Evolutionary conservation across 2,113 vertebrate genomes (phyloP).

Genomic region (Budorcas taxicolor): DNA sequence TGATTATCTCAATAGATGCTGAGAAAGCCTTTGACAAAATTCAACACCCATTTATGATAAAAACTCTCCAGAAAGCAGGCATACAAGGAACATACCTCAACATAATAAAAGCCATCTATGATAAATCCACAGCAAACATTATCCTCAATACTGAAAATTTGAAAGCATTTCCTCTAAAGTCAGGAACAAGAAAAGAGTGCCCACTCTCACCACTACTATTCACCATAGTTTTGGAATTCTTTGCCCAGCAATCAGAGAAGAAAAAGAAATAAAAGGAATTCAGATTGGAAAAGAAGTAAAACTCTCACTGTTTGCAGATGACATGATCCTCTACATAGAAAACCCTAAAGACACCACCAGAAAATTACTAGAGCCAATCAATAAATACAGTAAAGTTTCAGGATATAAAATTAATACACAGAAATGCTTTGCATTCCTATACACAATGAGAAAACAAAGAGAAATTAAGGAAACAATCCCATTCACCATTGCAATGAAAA

Average conservation of each 20-base stretch:
- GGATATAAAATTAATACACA: not conserved
- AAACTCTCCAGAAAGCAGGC: not conserved
- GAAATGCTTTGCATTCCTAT: not conserved
- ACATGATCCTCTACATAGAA: not conserved
- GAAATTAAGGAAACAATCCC: not conserved
- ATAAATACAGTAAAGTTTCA: not conserved
- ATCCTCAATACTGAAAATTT: not conserved
- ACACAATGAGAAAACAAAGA: not conserved
- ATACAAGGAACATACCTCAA: not conserved
- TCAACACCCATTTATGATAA: not conserved
- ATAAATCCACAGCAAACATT: not conserved
- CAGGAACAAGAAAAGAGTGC: not conserved
- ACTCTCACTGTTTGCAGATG: not conserved
- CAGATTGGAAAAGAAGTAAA: not conserved
- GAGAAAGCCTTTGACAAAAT: not conserved
- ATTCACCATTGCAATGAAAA: not conserved
- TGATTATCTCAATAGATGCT: not conserved
- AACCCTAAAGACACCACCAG: not conserved
- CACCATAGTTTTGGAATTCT: not conserved
- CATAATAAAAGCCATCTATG: not conserved
- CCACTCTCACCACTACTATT: not conserved
- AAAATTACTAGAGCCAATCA: not conserved
- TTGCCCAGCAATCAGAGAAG: not conserved
- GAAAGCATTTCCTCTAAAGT: not conserved
- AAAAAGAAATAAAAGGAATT: not conserved